phyloP scores from a whole-genome alignment of 2,113 vertebrate genomes.

The Carollia perspicillata region DNA sequence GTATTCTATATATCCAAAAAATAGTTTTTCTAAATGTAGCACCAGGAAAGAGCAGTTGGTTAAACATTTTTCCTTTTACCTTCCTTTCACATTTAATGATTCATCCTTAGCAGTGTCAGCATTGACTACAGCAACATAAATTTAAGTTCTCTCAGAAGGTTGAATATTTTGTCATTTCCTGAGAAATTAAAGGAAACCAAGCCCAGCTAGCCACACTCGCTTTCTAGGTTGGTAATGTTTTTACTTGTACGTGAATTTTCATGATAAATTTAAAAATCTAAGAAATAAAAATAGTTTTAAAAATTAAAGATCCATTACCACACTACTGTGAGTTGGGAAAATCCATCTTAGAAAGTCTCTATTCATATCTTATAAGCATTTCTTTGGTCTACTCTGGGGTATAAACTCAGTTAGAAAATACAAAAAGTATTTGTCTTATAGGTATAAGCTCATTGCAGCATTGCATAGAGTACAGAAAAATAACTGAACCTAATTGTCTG shows the following conservation, averaged over 20 bases:
- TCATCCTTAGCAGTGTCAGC: conserved; percentile 56
- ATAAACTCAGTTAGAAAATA: neutral
- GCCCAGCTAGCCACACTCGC: neutral
- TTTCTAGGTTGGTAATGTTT: neutral
- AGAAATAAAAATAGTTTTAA: neutral
- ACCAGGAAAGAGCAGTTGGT: conserved; percentile 21
- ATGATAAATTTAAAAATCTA: neutral
- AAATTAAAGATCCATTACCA: neutral
- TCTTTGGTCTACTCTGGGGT: neutral
- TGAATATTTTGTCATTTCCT: conserved; percentile 68
- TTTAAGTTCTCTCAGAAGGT: conserved; percentile 64
- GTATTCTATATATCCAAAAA: conserved; percentile 23
- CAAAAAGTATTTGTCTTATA: neutral
- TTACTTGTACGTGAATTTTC: neutral
- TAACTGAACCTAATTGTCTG: neutral
- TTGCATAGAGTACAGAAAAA: neutral
- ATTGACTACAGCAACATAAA: conserved; percentile 56
- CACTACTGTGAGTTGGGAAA: neutral
- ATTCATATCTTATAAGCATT: neutral
- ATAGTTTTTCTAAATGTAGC: conserved; percentile 45
- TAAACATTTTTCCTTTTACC: conserved; percentile 57
- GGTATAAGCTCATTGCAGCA: neutral
- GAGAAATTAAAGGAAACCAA: conserved; percentile 36
- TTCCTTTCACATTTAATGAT: conserved; percentile 66
- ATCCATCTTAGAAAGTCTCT: neutral